Conservation (phyloP, 2,888 invertebrate species). For the Agrotis clavis region DNA sequence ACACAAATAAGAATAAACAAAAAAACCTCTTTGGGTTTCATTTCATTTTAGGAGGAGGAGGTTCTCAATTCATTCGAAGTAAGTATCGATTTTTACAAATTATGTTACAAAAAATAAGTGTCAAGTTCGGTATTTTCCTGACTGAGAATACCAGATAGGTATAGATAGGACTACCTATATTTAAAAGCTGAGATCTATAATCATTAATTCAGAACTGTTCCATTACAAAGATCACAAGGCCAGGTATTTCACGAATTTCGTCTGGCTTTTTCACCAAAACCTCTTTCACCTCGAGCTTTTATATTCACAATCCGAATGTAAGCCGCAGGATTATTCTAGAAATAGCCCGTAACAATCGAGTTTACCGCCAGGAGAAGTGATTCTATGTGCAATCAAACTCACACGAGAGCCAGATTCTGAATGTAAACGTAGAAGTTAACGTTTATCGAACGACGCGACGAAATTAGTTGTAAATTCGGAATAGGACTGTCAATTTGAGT, state of each 20-base stretch:
- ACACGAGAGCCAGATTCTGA: conserved; percentile 58
- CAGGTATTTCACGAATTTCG: neutral
- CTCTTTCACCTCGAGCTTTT: conserved; percentile 14
- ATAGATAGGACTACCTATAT: too few relatives aligned
- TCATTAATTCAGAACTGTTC: too few relatives aligned
- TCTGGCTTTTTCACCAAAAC: neutral
- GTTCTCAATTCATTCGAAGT: too few relatives aligned
- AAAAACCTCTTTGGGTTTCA: too few relatives aligned
- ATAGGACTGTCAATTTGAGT: conserved; percentile 64
- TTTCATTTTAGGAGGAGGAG: too few relatives aligned
- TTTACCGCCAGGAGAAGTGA: conserved; percentile 72
- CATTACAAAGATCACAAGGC: too few relatives aligned
- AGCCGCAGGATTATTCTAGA: conserved; percentile 64
- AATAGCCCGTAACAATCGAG: conserved; percentile 73
- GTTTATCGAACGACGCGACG: conserved; percentile 73
- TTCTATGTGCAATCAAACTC: conserved; percentile 72
- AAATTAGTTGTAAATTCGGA: conserved; percentile 74
- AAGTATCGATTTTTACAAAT: too few relatives aligned
- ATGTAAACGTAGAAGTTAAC: conserved; percentile 73
- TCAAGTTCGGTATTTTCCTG: too few relatives aligned
- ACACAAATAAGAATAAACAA: too few relatives aligned
- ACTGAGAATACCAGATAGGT: too few relatives aligned
- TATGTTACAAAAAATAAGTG: too few relatives aligned
- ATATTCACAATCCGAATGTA: conserved; percentile 47
- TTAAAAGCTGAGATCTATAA: too few relatives aligned